Percentiles rank a stretch among this genome's conserved stretches.
phyloP scores from a whole-genome alignment of 1,140 invertebrate species.

The Aphaenogaster ashmeadi region DNA sequence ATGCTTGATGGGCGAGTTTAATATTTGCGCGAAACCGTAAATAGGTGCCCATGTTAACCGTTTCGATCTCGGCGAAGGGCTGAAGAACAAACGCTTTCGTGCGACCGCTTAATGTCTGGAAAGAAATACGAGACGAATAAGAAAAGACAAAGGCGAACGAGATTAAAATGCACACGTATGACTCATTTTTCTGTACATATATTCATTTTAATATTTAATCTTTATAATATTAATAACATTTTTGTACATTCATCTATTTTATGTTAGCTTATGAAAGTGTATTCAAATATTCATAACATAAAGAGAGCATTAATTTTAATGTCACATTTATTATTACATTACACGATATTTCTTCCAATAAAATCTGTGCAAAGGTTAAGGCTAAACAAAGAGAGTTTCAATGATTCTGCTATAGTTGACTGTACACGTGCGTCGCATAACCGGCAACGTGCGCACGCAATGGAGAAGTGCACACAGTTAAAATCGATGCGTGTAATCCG shows the following conservation, averaged over 20 bases:
- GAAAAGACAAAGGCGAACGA: not conserved
- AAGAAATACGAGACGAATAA: not conserved
- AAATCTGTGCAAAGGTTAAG: not conserved
- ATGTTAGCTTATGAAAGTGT: not conserved
- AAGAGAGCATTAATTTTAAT: not conserved
- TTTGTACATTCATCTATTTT: not conserved
- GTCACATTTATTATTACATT: not conserved
- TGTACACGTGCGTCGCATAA: conserved; percentile 1
- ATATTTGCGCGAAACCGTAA: conserved; percentile 25
- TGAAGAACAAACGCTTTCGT: not conserved
- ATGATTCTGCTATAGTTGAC: not conserved
- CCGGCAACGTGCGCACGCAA: not conserved
- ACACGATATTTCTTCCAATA: not conserved
- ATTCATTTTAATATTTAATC: not conserved
- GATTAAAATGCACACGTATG: not conserved
- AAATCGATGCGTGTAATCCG: conserved; percentile 47
- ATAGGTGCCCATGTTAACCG: conserved; percentile 1
- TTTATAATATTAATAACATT: not conserved
- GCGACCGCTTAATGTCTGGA: not conserved
- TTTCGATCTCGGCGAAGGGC: conserved; percentile 15
- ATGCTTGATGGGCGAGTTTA: conserved; percentile 24
- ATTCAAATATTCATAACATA: not conserved
- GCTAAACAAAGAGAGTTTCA: not conserved
- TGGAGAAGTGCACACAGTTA: not conserved
- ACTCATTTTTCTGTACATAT: not conserved